Percentiles rank a stretch among this genome's conserved stretches.
Evolutionary conservation across 2,113 vertebrate genomes (phyloP).

Genomic region (Triplophysa dalaica): DNA sequence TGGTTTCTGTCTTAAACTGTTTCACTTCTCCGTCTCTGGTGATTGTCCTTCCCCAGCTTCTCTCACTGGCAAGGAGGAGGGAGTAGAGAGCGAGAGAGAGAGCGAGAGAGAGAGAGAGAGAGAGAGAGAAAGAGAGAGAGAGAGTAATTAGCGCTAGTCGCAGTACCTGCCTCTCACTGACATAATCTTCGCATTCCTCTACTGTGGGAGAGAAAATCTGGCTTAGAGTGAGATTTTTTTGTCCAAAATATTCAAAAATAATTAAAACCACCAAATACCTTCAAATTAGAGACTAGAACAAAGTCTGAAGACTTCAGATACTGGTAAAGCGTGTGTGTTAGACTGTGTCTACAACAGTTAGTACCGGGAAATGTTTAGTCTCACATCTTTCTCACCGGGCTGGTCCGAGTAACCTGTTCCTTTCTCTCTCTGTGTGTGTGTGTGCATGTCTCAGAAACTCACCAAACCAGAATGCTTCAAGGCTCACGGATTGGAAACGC

Average conservation of each 20-base stretch:
- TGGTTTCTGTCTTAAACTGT: conserved; percentile 51
- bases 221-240: not conserved
- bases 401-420: conserved; percentile 52
- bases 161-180: conserved; percentile 59
- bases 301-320: not conserved
- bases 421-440: conserved; percentile 40
- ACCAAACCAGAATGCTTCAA: conserved; percentile 57
- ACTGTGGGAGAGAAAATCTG: conserved; percentile 17
- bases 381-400: conserved; percentile 47
- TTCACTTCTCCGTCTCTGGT: conserved; percentile 50
- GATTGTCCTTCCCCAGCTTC: conserved; percentile 32
- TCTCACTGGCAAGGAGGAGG: conserved; percentile 38
- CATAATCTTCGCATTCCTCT: conserved; percentile 57
- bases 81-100: not conserved
- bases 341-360: conserved; percentile 17
- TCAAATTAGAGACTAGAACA: not conserved
- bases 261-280: not conserved
- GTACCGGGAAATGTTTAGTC: conserved; percentile 53
- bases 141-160: conserved; percentile 52
- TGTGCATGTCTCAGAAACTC: conserved; percentile 50
- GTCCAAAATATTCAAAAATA: not conserved
- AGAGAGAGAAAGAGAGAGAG: conserved; percentile 35
- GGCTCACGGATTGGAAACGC: conserved; percentile 53
- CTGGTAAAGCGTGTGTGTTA: conserved; percentile 15
- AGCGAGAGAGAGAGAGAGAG: not conserved